phyloP scores from a whole-genome alignment of 2,797 vertebrate genomes.

The Chromobotia macracanthus region DNA sequence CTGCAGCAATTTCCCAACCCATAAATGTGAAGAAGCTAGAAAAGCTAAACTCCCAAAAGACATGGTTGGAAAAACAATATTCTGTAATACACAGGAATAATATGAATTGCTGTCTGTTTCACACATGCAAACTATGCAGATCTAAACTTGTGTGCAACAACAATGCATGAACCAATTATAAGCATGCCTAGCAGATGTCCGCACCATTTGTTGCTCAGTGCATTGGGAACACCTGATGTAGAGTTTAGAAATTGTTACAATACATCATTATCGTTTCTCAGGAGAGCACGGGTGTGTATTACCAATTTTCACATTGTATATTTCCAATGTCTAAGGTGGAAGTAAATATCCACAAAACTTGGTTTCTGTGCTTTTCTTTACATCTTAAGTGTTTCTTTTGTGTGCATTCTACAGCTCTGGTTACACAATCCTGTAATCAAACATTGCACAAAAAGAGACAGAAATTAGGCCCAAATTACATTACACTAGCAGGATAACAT shows the following conservation, averaged over 20 bases:
- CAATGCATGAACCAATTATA: slow-evolving; percentile 47
- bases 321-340: slow-evolving; percentile 40
- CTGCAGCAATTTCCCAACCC: slow-evolving; percentile 35
- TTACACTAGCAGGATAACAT: not conserved
- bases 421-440: slow-evolving; percentile 2
- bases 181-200: slow-evolving; percentile 50
- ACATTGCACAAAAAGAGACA: not conserved
- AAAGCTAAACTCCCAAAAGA: slow-evolving; percentile 49
- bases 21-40: slow-evolving; percentile 35
- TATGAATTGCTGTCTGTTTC: slow-evolving; percentile 52
- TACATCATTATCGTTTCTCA: slow-evolving; percentile 43
- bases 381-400: slow-evolving; percentile 24
- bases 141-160: slow-evolving; percentile 37
- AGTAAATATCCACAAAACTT: slow-evolving; percentile 44
- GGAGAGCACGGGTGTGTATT: slow-evolving; percentile 14
- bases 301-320: slow-evolving; percentile 33
- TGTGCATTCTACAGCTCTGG: not conserved
- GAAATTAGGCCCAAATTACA: not conserved
- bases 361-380: slow-evolving; percentile 19
- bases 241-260: slow-evolving; percentile 43
- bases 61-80: too few relatives aligned
- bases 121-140: slow-evolving; percentile 42
- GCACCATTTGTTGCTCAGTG: slow-evolving; percentile 32
- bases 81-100: slow-evolving; percentile 21
- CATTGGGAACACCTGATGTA: slow-evolving; percentile 44